Base-by-base conservation (phyloP, 2,797 vertebrate species). In the Xiphophorus birchmanni region DNA sequence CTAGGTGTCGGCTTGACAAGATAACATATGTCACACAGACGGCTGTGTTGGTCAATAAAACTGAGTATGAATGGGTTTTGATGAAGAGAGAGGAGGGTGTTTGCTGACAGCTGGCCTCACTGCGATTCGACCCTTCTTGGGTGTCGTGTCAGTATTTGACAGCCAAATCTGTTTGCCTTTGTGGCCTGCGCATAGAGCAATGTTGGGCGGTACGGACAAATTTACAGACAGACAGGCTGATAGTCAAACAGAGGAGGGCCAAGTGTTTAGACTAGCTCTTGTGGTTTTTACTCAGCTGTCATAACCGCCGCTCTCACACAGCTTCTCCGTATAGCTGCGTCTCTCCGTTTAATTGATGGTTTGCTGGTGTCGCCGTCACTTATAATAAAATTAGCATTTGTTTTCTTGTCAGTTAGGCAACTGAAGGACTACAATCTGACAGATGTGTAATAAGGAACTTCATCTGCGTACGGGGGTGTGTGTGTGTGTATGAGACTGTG, bases 31-130 rank as follows among this genome's bases (percentile, higher is more conserved):
- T 89, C 90, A 88, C 86, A 78, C 85, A 84, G 90, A 86, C 80
- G 80, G 82, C 89, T 32, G 83, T 91, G 91, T 90, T 91, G 92
- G 92, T 94, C 93, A 94, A 93, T 94, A 92, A 93, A 91, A 83
- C 87, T 77, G 89, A 88, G 90, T 92, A 92, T 87, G 91, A 93
- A 89, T 77, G 85, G 79, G 82, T 86, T 93, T 91, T 92, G 92
- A 93, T 93, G 86, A 94, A 93, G 91, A 93, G 90, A 90, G 90
- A 89, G 86, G 87, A 91, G 88, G 82, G 88, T 94, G 91, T 94
- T 91, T 88, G 85, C 88, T 93, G 94, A 94, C 93, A 93, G 92
- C 92, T 92, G 92, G 90, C 90, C 91, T 93, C 90, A 77, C 90
- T 91, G 93, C 67, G 81, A 94, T 86, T 89, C 87, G 91, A 94